These are phyloP conservation scores for Argyresthia albistria DNA, from an alignment of 2,888 invertebrate species.

Conservation along the genomic window DNA sequence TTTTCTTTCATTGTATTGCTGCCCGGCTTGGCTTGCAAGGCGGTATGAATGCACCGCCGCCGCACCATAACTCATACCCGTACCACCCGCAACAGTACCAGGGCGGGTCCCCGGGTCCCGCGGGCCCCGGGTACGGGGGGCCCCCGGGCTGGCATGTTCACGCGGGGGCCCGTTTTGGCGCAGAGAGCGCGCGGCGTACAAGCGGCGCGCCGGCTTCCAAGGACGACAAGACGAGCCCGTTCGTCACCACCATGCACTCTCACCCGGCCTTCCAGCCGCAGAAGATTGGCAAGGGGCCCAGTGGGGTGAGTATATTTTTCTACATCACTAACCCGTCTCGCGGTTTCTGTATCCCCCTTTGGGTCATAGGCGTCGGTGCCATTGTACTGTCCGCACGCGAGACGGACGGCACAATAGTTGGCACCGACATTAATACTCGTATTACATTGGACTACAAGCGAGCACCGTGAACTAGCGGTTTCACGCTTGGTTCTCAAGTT, in stretches of 20 bases:
- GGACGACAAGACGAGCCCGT: slow-evolving; percentile 85
- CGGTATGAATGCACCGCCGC: slow-evolving; percentile 71
- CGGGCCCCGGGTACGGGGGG: slow-evolving; percentile 26
- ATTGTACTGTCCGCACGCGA: too few relatives aligned
- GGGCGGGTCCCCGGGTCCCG: slow-evolving; percentile 35
- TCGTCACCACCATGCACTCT: slow-evolving; percentile 89
- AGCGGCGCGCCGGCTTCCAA: slow-evolving; percentile 36
- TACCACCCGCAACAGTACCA: slow-evolving; percentile 62
- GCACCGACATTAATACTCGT: too few relatives aligned
- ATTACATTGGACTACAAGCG: too few relatives aligned
- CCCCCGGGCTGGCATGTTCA: slow-evolving; percentile 42
- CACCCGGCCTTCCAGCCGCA: slow-evolving; percentile 95
- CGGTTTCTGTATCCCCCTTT: too few relatives aligned
- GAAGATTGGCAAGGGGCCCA: slow-evolving; percentile 86
- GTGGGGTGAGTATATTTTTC: slow-evolving; percentile 51
- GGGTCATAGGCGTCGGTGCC: too few relatives aligned
- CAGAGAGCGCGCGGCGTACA: slow-evolving; percentile 55
- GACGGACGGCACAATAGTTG: too few relatives aligned
- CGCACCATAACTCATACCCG: slow-evolving; percentile 69
- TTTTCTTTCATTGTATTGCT: slow-evolving; percentile 72
- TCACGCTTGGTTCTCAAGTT: too few relatives aligned
- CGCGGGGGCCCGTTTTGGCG: slow-evolving; percentile 56
- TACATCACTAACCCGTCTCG: too few relatives aligned
- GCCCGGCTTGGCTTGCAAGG: slow-evolving; percentile 70
- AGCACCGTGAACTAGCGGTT: too few relatives aligned